Evolutionary conservation across 1,140 invertebrate genomes (phyloP).

Genomic region (Rhizoglyphus robini): DNA sequence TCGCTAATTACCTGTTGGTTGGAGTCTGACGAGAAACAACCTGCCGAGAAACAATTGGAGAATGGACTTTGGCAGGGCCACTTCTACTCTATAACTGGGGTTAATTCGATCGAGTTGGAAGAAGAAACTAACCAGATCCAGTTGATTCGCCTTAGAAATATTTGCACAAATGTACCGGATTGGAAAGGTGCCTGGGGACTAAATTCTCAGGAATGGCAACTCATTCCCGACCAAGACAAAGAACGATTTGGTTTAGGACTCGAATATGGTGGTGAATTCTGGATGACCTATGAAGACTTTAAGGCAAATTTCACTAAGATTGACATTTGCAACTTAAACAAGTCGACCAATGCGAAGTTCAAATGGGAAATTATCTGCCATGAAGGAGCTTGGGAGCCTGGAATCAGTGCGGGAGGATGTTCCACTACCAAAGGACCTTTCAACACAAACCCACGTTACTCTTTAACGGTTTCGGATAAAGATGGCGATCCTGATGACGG

Average conservation of each 20-base stretch:
- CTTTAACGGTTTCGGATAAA: background rate
- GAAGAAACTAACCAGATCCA: conserved; percentile 12
- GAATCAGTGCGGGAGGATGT: background rate
- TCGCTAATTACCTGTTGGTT: background rate
- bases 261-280: conserved; percentile 63
- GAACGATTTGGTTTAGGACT: conserved; percentile 51
- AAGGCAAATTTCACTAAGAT: background rate
- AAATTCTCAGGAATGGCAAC: conserved; percentile 56
- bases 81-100: conserved; percentile 61
- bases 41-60: conserved; percentile 46
- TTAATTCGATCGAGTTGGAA: conserved; percentile 49
- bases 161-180: conserved; percentile 21
- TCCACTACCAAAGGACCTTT: conserved; percentile 4
- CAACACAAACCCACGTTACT: background rate
- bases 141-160: conserved; percentile 25
- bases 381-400: background rate
- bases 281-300: conserved; percentile 42
- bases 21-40: background rate
- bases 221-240: conserved; percentile 52
- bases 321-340: conserved; percentile 1
- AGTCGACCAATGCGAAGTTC: background rate
- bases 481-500: background rate
- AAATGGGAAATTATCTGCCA: background rate
- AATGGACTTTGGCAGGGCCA: conserved; percentile 64
- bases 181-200: conserved; percentile 23